Percentiles rank a stretch among this genome's conserved stretches.
These are phyloP conservation scores for Serilophus lunatus DNA, from an alignment of 2,113 vertebrate species.

Conservation along the genomic window DNA sequence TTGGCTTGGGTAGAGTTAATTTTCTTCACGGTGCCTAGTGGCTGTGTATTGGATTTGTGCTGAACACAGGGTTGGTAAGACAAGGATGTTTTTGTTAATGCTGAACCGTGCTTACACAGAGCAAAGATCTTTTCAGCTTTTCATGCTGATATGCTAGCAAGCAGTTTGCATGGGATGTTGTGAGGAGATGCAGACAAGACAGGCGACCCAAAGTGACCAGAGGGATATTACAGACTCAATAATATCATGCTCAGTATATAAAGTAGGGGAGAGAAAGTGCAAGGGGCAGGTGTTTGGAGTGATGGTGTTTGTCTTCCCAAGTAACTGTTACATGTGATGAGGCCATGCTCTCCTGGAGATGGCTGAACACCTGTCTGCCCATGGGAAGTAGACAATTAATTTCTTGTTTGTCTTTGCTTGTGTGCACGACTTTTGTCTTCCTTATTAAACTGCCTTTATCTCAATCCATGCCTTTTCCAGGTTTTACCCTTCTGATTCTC, in stretches of 20 bases:
- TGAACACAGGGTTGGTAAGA: background rate
- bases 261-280: background rate
- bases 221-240: background rate
- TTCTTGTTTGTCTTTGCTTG: background rate
- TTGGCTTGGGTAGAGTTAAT: background rate
- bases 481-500: background rate
- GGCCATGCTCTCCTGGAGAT: background rate
- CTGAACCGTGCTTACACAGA: background rate
- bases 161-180: background rate
- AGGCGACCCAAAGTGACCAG: background rate
- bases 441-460: background rate
- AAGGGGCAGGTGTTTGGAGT: background rate
- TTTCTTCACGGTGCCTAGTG: background rate
- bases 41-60: background rate
- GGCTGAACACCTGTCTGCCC: background rate
- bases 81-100: background rate
- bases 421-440: background rate
- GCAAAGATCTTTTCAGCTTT: background rate
- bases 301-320: background rate
- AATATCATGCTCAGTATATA: background rate
- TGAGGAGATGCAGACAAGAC: background rate
- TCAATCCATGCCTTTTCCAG: background rate
- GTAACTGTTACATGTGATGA: accelerated
- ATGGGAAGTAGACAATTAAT: background rate
- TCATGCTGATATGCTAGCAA: accelerated